Conservation (phyloP, 2,888 invertebrate species). For the Drosophila hawaiiensis region DNA sequence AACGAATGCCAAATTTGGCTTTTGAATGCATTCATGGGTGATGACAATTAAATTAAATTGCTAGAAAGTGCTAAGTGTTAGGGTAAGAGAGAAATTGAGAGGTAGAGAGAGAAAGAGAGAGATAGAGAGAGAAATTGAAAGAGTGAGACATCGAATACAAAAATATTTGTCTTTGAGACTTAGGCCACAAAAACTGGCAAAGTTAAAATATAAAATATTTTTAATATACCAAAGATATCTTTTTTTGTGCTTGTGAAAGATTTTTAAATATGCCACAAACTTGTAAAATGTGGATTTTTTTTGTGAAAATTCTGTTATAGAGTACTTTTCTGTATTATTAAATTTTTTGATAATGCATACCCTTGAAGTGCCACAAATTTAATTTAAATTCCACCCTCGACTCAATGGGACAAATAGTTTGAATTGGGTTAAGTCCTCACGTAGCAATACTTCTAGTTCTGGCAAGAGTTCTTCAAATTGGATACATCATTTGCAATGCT, state of each 20-base stretch:
- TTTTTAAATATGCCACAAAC: neutral
- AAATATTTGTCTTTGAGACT: no score
- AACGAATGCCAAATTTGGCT: constrained; percentile 30
- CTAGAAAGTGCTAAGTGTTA: neutral
- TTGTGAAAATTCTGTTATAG: neutral
- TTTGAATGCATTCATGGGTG: constrained; percentile 35
- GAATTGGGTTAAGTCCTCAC: constrained; percentile 11
- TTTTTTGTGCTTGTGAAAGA: neutral
- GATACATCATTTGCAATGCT: constrained; percentile 22
- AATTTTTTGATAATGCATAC: neutral
- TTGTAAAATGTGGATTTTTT: no score
- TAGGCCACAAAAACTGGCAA: neutral
- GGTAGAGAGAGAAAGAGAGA: neutral
- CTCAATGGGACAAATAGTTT: neutral
- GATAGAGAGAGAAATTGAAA: neutral
- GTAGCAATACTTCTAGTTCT: neutral
- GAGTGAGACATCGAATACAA: neutral
- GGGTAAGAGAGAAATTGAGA: neutral
- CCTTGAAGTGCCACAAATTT: constrained; percentile 6
- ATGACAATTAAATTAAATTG: constrained; percentile 59
- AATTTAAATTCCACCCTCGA: constrained; percentile 19
- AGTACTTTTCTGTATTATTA: neutral
- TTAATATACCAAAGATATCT: neutral
- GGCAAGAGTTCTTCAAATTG: constrained; percentile 15
- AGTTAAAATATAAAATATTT: neutral